Evolutionary conservation across 2,888 invertebrate species (phyloP).

Genomic region (Magallana nippona): DNA sequence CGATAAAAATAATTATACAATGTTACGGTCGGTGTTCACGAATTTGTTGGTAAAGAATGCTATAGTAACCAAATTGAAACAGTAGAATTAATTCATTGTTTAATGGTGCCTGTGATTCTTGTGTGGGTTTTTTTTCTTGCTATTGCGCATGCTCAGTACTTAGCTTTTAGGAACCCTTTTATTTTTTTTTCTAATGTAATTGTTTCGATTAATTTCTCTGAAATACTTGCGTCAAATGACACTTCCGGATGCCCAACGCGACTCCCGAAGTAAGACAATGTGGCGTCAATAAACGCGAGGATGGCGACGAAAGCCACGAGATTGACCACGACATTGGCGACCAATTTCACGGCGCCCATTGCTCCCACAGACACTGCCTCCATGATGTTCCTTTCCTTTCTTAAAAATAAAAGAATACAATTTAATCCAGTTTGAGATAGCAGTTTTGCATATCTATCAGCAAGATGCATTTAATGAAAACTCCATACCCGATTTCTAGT

Average conservation of each 20-base stretch:
- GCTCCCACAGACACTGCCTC: constrained; percentile 96
- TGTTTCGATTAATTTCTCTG: neutral
- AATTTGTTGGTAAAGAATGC: too few species aligned
- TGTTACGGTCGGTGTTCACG: too few species aligned
- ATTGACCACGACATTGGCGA: constrained; percentile 93
- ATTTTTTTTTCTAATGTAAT: too few species aligned
- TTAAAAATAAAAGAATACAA: constrained; percentile 74
- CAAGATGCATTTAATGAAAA: neutral
- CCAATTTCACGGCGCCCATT: constrained; percentile 87
- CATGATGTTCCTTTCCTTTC: constrained; percentile 89
- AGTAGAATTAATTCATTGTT: too few species aligned
- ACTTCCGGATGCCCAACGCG: constrained; percentile 85
- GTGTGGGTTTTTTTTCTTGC: too few species aligned
- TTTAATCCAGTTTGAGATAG: too few species aligned
- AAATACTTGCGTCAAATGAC: constrained; percentile 81
- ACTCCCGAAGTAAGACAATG: constrained; percentile 82
- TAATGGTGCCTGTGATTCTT: too few species aligned
- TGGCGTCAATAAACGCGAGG: constrained; percentile 90
- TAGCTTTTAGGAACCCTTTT: too few species aligned
- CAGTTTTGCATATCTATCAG: too few species aligned
- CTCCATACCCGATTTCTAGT: constrained; percentile 80
- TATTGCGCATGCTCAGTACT: too few species aligned
- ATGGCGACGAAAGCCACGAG: constrained; percentile 95
- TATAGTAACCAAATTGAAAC: too few species aligned
- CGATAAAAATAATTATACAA: neutral